These are phyloP conservation scores for Mylabris phalerata DNA, from an alignment of 1,140 invertebrate species.

Conservation along the genomic window DNA sequence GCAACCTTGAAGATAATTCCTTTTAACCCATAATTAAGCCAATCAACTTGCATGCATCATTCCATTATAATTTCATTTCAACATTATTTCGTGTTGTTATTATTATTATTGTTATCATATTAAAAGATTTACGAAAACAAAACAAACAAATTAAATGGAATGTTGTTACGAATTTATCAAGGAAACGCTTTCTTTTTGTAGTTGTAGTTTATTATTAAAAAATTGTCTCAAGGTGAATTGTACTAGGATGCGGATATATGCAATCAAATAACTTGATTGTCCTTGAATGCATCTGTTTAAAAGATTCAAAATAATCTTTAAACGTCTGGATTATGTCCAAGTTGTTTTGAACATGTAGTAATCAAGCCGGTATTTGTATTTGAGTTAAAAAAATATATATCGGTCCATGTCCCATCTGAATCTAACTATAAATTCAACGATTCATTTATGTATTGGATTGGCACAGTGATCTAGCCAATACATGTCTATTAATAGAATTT, in stretches of 20 bases:
- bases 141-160: too few species aligned
- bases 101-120: too few species aligned
- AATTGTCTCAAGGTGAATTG: slow-evolving; percentile 13
- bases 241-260: slow-evolving; percentile 11
- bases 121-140: too few species aligned
- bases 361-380: not conserved
- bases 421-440: not conserved
- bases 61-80: slow-evolving; percentile 7
- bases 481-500: slow-evolving; percentile 18
- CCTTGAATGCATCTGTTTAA: slow-evolving; percentile 10
- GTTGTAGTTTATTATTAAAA: not conserved
- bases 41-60: slow-evolving; percentile 22
- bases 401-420: too few species aligned
- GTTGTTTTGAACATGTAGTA: slow-evolving; percentile 5
- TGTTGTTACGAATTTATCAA: too few species aligned
- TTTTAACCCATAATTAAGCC: slow-evolving; percentile 29
- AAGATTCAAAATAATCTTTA: not conserved
- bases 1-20: slow-evolving; percentile 22
- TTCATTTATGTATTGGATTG: slow-evolving; percentile 7
- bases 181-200: too few species aligned
- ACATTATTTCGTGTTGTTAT: not conserved
- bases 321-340: slow-evolving; percentile 9
- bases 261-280: slow-evolving; percentile 2
- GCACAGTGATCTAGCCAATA: slow-evolving; percentile 19
- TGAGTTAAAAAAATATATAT: too few species aligned